phyloP scores from a whole-genome alignment of 1,140 invertebrate species.

The Wasmannia auropunctata region DNA sequence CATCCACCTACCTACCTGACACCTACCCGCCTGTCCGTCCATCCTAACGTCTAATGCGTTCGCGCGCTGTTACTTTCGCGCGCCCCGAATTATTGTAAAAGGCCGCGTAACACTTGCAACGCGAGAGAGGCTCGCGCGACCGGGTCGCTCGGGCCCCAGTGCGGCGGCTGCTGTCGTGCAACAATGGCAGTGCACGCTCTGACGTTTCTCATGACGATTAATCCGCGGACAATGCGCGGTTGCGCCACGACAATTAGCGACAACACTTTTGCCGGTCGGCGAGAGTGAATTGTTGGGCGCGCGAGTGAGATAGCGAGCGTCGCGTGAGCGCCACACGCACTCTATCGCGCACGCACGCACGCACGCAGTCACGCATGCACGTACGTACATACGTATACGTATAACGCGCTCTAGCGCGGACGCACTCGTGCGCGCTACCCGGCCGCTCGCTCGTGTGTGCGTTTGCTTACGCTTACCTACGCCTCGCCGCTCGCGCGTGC shows the following conservation, averaged over 20 bases:
- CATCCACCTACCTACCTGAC: conserved; percentile 63
- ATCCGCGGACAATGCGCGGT: conserved; percentile 78
- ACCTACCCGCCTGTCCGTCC: conserved; percentile 62
- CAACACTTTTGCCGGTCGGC: conserved; percentile 75
- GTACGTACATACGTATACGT: background rate
- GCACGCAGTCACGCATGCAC: background rate
- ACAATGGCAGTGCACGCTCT: conserved; percentile 62
- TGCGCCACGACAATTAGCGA: conserved; percentile 81
- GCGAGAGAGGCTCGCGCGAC: conserved; percentile 42
- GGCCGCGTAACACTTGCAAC: conserved; percentile 74
- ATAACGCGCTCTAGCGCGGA: background rate
- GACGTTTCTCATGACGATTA: conserved; percentile 80
- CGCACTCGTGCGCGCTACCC: background rate
- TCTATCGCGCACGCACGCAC: background rate
- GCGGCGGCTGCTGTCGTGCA: conserved; percentile 32
- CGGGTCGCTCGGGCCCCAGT: background rate
- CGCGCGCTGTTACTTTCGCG: conserved; percentile 59
- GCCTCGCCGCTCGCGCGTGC: conserved; percentile 66
- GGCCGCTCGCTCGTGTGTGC: background rate
- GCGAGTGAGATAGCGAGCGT: conserved; percentile 46
- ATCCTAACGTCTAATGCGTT: conserved; percentile 25
- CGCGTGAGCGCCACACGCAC: conserved; percentile 65
- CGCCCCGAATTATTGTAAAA: conserved; percentile 73
- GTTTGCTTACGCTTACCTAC: conserved; percentile 51
- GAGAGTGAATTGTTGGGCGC: conserved; percentile 10